A percentile compares a stretch with the other conserved stretches of the same genome.
Conservation (phyloP, 2,797 vertebrate species). For the Pelochelys cantorii region DNA sequence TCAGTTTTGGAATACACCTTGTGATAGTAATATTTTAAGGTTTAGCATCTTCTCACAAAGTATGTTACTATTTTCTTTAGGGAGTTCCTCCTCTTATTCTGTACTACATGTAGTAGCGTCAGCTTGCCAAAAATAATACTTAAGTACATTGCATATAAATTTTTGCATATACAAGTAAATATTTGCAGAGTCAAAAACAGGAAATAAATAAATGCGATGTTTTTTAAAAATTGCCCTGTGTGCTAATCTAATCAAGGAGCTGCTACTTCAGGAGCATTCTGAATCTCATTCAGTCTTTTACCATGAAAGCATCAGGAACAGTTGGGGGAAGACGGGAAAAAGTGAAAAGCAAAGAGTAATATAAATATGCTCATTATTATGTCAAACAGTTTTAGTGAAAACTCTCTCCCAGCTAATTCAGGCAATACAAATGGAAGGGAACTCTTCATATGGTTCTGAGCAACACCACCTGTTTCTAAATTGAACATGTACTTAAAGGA, state of each 20-base stretch:
- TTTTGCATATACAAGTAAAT: background rate
- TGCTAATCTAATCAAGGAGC: background rate
- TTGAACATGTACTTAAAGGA: background rate
- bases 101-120: background rate
- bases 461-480: too few relatives aligned
- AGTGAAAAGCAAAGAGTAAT: background rate
- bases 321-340: background rate
- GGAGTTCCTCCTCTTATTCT: background rate
- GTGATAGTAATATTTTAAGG: fast-evolving
- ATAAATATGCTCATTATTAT: background rate
- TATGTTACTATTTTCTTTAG: background rate
- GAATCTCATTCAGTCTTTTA: background rate
- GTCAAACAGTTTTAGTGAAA: background rate
- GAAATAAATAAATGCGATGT: background rate
- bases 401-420: background rate
- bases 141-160: background rate
- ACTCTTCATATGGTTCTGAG: background rate
- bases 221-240: background rate
- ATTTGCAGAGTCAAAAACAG: background rate
- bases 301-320: background rate
- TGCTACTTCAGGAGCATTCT: background rate
- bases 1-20: background rate
- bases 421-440: background rate
- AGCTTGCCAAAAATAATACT: background rate
- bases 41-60: background rate